phyloP scores from a whole-genome alignment of 2,797 vertebrate species.

The Syndactyla subalaris region DNA sequence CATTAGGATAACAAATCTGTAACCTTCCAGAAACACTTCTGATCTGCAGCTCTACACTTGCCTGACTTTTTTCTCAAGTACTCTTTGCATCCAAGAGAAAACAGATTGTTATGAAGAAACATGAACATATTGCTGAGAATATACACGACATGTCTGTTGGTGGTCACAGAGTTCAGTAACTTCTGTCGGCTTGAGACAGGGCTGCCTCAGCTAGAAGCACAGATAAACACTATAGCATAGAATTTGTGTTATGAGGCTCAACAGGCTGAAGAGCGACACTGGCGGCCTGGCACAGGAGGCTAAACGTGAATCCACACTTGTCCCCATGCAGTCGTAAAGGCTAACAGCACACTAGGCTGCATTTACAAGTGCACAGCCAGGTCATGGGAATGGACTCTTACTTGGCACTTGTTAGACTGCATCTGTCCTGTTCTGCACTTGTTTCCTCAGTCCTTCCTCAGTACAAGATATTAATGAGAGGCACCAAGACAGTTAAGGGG shows the following conservation, averaged over 20 bases:
- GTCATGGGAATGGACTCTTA: background rate
- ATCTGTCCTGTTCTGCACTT: background rate
- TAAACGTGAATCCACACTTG: background rate
- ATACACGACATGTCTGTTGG: accelerated
- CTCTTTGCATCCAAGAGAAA: background rate
- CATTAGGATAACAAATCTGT: background rate
- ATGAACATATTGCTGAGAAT: background rate
- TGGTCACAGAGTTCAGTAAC: background rate
- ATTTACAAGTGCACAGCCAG: background rate
- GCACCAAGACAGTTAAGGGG: background rate
- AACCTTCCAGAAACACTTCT: background rate
- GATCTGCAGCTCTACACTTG: background rate
- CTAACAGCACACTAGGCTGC: background rate
- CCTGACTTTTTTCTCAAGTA: background rate
- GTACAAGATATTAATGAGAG: background rate
- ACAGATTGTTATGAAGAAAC: background rate
- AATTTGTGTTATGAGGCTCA: background rate
- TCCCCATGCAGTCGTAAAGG: background rate
- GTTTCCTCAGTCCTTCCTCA: background rate
- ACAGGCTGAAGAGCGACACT: background rate
- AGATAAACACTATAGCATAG: background rate
- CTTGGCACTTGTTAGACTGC: background rate
- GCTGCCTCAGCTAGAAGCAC: background rate
- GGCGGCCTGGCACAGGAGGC: background rate
- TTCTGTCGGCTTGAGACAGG: background rate